Conservation (phyloP, 1,140 invertebrate genomes). For the Popillia japonica region DNA sequence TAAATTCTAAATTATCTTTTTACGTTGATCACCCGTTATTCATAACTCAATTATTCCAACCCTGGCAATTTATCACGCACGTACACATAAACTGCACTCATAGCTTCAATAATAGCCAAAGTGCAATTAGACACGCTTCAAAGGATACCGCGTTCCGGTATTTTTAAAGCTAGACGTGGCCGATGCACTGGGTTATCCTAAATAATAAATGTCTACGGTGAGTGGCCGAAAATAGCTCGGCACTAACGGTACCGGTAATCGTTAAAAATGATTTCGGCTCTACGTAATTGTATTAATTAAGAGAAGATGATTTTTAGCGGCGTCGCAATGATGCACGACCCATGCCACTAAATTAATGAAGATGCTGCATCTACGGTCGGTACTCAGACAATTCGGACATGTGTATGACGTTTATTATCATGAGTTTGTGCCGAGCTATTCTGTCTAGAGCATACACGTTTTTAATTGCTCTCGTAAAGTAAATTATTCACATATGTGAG, state of each 20-base stretch:
- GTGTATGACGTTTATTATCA: slow-evolving; percentile 6
- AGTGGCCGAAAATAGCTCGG: background rate
- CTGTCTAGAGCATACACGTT: background rate
- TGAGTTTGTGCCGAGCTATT: background rate
- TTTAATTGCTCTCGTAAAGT: slow-evolving; percentile 18
- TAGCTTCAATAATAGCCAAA: background rate
- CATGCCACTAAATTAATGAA: background rate
- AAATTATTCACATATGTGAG: slow-evolving; percentile 1
- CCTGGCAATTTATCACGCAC: too few relatives aligned
- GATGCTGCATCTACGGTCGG: background rate
- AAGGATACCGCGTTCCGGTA: background rate
- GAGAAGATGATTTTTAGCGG: slow-evolving; percentile 9
- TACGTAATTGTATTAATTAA: slow-evolving; percentile 19
- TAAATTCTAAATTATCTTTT: too few relatives aligned
- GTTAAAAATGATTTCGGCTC: slow-evolving; percentile 11
- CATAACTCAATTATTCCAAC: too few relatives aligned
- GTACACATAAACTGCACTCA: too few relatives aligned
- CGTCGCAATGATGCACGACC: background rate
- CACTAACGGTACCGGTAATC: background rate
- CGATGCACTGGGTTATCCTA: background rate
- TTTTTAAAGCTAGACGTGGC: background rate
- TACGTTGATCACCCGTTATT: too few relatives aligned
- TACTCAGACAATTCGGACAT: background rate
- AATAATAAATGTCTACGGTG: background rate
- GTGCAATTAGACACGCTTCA: slow-evolving; percentile 8